A percentile compares a stretch with the other conserved stretches of the same genome.
These are phyloP conservation scores for Trichosurus vulpecula DNA, from an alignment of 2,797 vertebrate species.

Conservation along the genomic window DNA sequence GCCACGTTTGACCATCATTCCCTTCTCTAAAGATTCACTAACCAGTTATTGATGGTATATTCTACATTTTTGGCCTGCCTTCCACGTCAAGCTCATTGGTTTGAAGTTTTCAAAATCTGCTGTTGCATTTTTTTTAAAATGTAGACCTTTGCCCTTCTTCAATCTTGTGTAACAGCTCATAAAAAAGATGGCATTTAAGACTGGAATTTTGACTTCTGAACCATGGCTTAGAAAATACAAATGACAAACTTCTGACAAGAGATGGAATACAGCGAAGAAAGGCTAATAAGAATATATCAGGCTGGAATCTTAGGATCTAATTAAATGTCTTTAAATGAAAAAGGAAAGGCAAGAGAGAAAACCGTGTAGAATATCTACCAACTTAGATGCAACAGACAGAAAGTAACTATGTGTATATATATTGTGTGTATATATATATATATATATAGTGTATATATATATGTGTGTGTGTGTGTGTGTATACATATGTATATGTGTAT, in stretches of 20 bases:
- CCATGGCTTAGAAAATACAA: background rate
- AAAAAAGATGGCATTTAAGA: background rate
- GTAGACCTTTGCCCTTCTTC: background rate
- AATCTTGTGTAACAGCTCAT: background rate
- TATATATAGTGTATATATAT: no score
- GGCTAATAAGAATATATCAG: background rate
- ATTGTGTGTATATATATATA: no score
- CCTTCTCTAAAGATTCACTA: background rate
- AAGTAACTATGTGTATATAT: background rate
- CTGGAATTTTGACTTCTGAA: background rate
- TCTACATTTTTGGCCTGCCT: background rate
- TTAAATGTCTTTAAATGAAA: background rate
- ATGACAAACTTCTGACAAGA: background rate
- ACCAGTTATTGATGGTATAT: background rate
- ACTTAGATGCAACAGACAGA: background rate
- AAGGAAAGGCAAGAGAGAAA: background rate
- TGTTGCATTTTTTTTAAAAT: background rate
- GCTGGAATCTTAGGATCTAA: background rate
- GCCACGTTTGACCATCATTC: background rate
- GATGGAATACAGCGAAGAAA: background rate
- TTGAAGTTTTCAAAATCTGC: background rate
- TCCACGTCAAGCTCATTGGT: background rate
- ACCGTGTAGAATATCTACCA: background rate
- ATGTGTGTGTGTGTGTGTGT: no score
- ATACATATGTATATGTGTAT: no score